phyloP scores from a whole-genome alignment of 2,113 vertebrate genomes.

The Bolborhynchus lineola region DNA sequence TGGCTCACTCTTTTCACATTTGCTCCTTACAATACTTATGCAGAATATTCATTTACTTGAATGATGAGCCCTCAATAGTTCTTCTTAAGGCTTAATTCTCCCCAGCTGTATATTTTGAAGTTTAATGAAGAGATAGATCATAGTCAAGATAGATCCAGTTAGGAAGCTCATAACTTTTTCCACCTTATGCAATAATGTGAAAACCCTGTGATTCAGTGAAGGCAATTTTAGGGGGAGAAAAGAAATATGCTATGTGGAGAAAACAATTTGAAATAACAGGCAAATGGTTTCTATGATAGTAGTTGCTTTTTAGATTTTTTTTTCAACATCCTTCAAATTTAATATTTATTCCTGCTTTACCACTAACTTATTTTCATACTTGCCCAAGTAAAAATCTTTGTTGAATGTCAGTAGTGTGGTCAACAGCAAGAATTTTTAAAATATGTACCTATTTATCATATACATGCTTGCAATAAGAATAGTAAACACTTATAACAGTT shows the following conservation, averaged over 20 bases:
- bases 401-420: not conserved
- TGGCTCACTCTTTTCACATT: constrained; percentile 23
- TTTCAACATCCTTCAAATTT: not conserved
- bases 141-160: constrained; percentile 51
- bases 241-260: not conserved
- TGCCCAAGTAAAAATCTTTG: not conserved
- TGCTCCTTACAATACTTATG: constrained; percentile 26
- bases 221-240: not conserved
- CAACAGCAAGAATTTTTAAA: not conserved
- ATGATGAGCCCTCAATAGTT: constrained; percentile 38
- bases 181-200: not conserved
- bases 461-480: not conserved
- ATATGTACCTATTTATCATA: not conserved
- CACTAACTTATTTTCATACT: not conserved
- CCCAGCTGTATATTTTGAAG: constrained; percentile 29
- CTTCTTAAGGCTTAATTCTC: constrained; percentile 54
- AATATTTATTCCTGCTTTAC: not conserved
- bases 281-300: not conserved
- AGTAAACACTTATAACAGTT: not conserved
- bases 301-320: not conserved
- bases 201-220: not conserved
- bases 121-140: constrained; percentile 62
- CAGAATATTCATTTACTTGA: constrained; percentile 65
- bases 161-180: constrained; percentile 29
- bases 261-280: not conserved